phyloP scores from a whole-genome alignment of 2,797 vertebrate genomes.

The Pipistrellus kuhlii region DNA sequence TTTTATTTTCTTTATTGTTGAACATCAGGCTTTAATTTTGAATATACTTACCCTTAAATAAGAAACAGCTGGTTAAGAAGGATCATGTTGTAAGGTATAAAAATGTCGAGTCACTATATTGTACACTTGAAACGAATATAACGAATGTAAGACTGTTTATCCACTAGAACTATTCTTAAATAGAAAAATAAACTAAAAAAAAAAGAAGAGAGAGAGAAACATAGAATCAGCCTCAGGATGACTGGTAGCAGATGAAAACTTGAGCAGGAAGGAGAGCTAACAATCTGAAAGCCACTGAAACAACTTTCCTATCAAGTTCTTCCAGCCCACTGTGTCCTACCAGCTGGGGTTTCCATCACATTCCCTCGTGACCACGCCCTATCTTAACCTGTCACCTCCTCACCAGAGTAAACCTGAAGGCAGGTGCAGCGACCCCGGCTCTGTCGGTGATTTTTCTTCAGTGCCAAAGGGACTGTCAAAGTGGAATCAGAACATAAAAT shows the following conservation, averaged over 20 bases:
- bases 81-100: too few relatives aligned
- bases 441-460: background rate
- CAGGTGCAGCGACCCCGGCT: background rate
- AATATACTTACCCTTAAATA: background rate
- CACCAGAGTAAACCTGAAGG: background rate
- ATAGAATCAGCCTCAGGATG: background rate
- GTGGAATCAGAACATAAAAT: background rate
- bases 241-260: background rate
- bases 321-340: background rate
- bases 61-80: background rate
- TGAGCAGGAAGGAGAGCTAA: background rate
- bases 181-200: background rate
- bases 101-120: background rate
- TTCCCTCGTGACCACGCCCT: too few relatives aligned
- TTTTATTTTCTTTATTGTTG: constrained; percentile 23
- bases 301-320: fast-evolving
- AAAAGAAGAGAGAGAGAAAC: background rate
- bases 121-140: background rate
- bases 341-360: fast-evolving
- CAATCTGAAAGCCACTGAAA: background rate
- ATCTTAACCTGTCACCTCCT: background rate
- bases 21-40: background rate
- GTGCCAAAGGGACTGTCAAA: background rate
- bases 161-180: too few relatives aligned
- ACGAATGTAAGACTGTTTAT: background rate